Conservation (phyloP, 30 jellyfish, hydroid and myxozoan species). For the Pelagia noctiluca region DNA sequence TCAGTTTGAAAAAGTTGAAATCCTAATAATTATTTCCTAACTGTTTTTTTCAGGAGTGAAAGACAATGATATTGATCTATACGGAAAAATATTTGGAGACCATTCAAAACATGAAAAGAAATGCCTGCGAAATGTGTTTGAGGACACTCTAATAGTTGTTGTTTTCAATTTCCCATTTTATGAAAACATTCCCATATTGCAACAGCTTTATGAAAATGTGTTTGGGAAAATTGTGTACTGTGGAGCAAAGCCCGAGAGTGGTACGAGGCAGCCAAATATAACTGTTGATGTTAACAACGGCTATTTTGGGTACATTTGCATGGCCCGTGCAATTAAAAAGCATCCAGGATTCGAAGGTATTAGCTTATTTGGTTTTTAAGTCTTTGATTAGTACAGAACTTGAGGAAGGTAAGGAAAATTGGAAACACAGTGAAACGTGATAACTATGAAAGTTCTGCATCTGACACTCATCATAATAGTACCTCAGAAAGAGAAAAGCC, state of each 20-base stretch:
- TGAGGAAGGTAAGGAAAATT: no score
- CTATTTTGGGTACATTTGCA: slow-evolving; percentile 83
- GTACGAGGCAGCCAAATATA: slow-evolving; percentile 63
- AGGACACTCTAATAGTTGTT: slow-evolving; percentile 71
- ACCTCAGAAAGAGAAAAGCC: not conserved
- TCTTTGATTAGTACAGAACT: no score
- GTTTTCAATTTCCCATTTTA: slow-evolving; percentile 85
- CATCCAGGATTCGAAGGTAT: slow-evolving; percentile 86
- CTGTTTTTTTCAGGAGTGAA: no score
- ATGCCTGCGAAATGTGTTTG: slow-evolving; percentile 65
- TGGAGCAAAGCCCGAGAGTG: slow-evolving; percentile 60
- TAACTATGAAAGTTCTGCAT: no score
- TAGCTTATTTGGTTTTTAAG: not conserved
- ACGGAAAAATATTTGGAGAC: no score
- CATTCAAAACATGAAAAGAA: no score
- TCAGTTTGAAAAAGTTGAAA: no score
- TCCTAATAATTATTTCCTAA: no score
- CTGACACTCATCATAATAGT: no score
- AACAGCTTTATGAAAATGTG: slow-evolving; percentile 71
- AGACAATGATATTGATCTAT: not conserved
- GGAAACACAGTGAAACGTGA: no score
- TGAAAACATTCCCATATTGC: slow-evolving; percentile 69
- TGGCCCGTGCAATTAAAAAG: slow-evolving; percentile 79
- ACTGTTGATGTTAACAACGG: slow-evolving; percentile 66
- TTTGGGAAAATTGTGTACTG: slow-evolving; percentile 84